Evolutionary conservation across 2,888 invertebrate genomes (phyloP).

Genomic region (Polydrusus cervinus): DNA sequence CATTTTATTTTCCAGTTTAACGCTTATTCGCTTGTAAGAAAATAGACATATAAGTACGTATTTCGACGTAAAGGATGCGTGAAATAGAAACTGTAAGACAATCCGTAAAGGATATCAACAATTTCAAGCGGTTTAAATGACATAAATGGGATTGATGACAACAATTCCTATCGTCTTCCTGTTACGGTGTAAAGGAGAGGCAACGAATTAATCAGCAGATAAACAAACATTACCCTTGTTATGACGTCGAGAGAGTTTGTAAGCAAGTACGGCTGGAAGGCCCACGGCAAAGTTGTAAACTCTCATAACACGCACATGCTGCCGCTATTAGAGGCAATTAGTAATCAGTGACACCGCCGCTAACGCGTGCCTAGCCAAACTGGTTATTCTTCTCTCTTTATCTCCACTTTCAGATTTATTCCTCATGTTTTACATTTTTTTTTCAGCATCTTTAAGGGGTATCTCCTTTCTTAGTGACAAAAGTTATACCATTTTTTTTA

Average conservation of each 20-base stretch:
- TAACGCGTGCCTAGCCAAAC: constrained; percentile 62
- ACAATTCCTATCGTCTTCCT: constrained; percentile 23
- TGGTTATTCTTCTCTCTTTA: constrained; percentile 33
- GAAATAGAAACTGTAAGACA: constrained; percentile 22
- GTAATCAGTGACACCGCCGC: constrained; percentile 69
- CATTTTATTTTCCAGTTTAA: too few relatives aligned
- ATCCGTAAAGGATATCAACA: constrained; percentile 33
- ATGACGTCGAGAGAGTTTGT: constrained; percentile 63
- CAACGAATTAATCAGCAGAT: constrained; percentile 56
- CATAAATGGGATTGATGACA: constrained; percentile 35
- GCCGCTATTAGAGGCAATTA: constrained; percentile 70
- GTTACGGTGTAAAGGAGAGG: constrained; percentile 19
- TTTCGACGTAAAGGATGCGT: constrained; percentile 19
- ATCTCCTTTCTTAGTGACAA: too few relatives aligned
- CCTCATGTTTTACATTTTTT: constrained; percentile 2
- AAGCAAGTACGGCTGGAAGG: constrained; percentile 63
- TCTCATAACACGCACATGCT: constrained; percentile 69
- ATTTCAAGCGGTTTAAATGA: constrained; percentile 33
- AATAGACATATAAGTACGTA: too few relatives aligned
- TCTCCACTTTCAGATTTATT: constrained; percentile 24
- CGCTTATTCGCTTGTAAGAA: too few relatives aligned
- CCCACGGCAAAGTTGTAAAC: constrained; percentile 66
- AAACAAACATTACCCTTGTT: constrained; percentile 65
- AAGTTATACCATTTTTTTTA: too few relatives aligned
- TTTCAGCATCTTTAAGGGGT: not conserved